Percentiles rank a stretch among this genome's conserved stretches.
These are phyloP conservation scores for Odontocolon sp. DNA, from an alignment of 2,888 invertebrate genomes.

Conservation along the genomic window DNA sequence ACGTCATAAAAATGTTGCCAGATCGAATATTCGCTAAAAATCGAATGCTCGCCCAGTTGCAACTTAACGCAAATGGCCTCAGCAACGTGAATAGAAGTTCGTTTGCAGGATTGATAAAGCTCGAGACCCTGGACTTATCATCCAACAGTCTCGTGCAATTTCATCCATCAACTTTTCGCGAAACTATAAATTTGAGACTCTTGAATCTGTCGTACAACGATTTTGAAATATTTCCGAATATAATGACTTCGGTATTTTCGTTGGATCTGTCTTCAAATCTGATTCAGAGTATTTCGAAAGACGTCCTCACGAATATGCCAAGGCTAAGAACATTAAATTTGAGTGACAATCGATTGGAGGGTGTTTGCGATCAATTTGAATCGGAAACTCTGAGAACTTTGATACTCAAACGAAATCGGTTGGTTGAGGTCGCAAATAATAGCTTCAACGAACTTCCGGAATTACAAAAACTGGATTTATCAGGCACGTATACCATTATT, in stretches of 20 bases:
- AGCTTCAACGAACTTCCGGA: constrained; percentile 85
- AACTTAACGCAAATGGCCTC: constrained; percentile 86
- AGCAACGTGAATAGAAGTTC: constrained; percentile 84
- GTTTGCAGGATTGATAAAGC: constrained; percentile 83
- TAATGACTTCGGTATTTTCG: constrained; percentile 59
- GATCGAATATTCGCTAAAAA: constrained; percentile 85
- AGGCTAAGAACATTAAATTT: constrained; percentile 85
- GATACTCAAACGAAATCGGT: constrained; percentile 83
- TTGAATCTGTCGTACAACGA: constrained; percentile 83
- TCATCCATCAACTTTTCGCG: constrained; percentile 83
- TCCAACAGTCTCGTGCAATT: constrained; percentile 86
- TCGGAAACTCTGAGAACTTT: constrained; percentile 84
- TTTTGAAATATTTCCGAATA: constrained; percentile 67
- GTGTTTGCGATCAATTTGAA: constrained; percentile 84
- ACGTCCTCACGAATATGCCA: constrained; percentile 79
- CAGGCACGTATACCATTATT: constrained; percentile 71
- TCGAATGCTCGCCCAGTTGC: constrained; percentile 84
- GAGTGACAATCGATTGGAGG: constrained; percentile 85
- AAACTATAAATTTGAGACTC: constrained; percentile 84
- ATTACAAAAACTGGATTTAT: constrained; percentile 84
- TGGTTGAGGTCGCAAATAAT: constrained; percentile 84
- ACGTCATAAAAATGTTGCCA: constrained; percentile 84
- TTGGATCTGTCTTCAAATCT: constrained; percentile 73
- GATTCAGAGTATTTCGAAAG: constrained; percentile 62
- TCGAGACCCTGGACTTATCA: constrained; percentile 86